Conservation (phyloP, 2,888 invertebrate genomes). For the Crocallis elinguaria region DNA sequence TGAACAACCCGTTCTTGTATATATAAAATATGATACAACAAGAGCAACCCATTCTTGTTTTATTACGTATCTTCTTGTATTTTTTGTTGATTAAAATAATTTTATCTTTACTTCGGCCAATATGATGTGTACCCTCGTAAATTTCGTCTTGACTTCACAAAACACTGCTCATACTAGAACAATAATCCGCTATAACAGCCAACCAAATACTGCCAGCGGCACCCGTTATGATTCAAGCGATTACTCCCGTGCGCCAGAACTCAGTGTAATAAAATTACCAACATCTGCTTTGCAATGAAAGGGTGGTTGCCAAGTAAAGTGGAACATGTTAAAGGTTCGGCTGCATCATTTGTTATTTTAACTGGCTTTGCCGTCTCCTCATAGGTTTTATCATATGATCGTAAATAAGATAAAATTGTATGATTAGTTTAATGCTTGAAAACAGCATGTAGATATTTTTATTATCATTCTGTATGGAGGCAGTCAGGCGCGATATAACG, state of each 20-base stretch:
- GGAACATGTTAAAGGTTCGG: slow-evolving; percentile 2
- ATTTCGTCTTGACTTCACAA: not conserved
- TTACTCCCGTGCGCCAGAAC: slow-evolving; percentile 3
- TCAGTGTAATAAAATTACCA: slow-evolving; percentile 28
- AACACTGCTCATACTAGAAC: not conserved
- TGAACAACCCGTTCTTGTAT: no score
- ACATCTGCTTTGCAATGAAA: slow-evolving; percentile 34
- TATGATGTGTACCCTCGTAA: no score
- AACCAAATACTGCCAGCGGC: slow-evolving; percentile 5
- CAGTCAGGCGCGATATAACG: no score
- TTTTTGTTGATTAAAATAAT: no score
- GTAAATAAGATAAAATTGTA: no score
- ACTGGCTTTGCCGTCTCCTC: not conserved
- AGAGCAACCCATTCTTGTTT: no score
- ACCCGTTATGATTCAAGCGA: slow-evolving; percentile 4
- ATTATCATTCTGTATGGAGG: no score
- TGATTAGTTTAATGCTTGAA: no score
- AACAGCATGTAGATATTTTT: no score
- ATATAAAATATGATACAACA: no score
- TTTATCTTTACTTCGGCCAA: no score
- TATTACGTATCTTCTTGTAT: no score
- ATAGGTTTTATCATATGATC: not conserved
- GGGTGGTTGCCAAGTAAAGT: slow-evolving; percentile 29
- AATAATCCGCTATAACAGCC: not conserved
- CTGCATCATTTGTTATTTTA: slow-evolving; percentile 6